Evolutionary conservation across 2,113 vertebrate species (phyloP).

Genomic region (Semnornis frantzii): DNA sequence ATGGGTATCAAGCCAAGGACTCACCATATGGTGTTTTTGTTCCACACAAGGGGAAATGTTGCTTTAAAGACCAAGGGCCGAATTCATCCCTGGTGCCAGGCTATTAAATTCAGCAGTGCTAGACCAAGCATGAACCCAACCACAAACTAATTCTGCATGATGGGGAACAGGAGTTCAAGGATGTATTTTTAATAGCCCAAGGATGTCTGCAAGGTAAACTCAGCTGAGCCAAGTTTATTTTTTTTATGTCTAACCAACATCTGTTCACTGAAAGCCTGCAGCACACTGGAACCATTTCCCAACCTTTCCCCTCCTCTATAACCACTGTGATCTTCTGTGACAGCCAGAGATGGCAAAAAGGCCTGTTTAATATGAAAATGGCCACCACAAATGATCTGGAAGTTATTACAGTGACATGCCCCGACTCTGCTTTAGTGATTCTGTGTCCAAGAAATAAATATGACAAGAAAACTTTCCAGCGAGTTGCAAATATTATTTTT

Average conservation of each 20-base stretch:
- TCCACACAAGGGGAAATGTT: conserved; percentile 40
- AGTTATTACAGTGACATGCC: not conserved
- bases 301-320: not conserved
- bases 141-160: conserved; percentile 29
- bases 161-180: not conserved
- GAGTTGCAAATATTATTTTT: not conserved
- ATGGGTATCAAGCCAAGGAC: conserved; percentile 48
- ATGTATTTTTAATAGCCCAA: not conserved
- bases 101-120: not conserved
- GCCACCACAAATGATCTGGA: not conserved
- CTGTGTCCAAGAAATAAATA: not conserved
- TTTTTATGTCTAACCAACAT: conserved; percentile 47
- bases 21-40: conserved; percentile 65
- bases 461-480: not conserved
- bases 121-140: conserved; percentile 46
- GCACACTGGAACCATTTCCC: not conserved
- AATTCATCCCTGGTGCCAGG: conserved; percentile 5
- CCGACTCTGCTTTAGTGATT: not conserved
- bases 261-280: conserved; percentile 52
- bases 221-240: conserved; percentile 35
- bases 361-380: not conserved
- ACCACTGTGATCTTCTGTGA: not conserved
- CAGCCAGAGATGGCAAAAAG: not conserved
- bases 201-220: conserved; percentile 51
- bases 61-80: conserved; percentile 13